Evolutionary conservation across 2,888 invertebrate species (phyloP).

Genomic region (Ophion ellenae): DNA sequence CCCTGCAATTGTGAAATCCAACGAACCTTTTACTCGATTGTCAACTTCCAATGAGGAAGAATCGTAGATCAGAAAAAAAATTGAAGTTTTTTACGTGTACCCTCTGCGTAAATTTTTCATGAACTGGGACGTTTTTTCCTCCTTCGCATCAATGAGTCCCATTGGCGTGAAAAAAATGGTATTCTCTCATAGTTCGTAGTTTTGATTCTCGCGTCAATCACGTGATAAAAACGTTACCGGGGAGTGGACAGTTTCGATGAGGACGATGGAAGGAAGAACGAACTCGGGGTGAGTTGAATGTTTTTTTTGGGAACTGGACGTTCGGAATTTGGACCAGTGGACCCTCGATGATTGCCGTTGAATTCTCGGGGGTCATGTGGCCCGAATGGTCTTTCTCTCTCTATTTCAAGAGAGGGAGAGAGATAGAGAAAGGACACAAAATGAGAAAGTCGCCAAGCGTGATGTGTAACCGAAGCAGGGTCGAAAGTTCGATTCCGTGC

Average conservation of each 20-base stretch:
- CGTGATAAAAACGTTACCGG: constrained; percentile 3
- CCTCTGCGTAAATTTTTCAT: not conserved
- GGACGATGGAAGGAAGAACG: not conserved
- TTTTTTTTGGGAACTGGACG: constrained; percentile 36
- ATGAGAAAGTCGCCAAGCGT: constrained; percentile 49
- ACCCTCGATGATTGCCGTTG: constrained; percentile 32
- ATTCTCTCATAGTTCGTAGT: constrained; percentile 2
- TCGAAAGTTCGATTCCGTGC: constrained; percentile 64
- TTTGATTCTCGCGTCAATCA: constrained; percentile 37
- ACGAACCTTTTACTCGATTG: too few relatives aligned
- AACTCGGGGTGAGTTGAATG: constrained; percentile 38
- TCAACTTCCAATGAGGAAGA: too few relatives aligned
- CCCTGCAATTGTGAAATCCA: too few relatives aligned
- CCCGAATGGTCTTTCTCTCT: not conserved
- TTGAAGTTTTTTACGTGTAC: too few relatives aligned
- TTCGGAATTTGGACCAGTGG: constrained; percentile 40
- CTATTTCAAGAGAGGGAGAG: not conserved
- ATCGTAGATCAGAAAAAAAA: too few relatives aligned
- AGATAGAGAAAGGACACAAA: not conserved
- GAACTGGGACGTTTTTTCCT: too few relatives aligned
- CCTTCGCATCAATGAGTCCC: not conserved
- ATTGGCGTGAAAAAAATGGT: not conserved
- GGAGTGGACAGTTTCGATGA: not conserved
- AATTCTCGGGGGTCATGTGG: constrained; percentile 30
- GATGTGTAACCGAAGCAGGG: constrained; percentile 53